Percentiles rank a stretch among this genome's conserved stretches.
Evolutionary conservation across 2,113 vertebrate genomes (phyloP).

Genomic region (Toxotes jaculatrix): DNA sequence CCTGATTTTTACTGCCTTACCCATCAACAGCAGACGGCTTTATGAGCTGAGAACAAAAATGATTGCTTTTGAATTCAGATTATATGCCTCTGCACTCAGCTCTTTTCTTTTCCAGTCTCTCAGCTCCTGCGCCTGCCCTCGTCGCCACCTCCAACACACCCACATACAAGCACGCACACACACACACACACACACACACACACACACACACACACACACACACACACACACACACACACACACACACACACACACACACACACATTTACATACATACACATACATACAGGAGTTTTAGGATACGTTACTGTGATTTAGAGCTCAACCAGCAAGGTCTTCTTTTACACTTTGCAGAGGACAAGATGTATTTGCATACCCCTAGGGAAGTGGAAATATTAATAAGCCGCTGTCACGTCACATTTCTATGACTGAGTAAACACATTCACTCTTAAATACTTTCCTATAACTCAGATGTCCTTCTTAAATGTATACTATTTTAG

Average conservation of each 20-base stretch:
- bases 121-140: slow-evolving; percentile 4
- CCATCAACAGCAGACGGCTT: slow-evolving; percentile 72
- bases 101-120: slow-evolving; percentile 43
- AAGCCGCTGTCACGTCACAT: slow-evolving; percentile 68
- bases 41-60: slow-evolving; percentile 80
- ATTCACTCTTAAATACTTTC: slow-evolving; percentile 38
- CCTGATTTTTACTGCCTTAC: slow-evolving; percentile 66
- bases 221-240: slow-evolving; percentile 3
- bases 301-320: slow-evolving; percentile 65
- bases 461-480: slow-evolving; percentile 21
- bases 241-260: neutral
- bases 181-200: slow-evolving; percentile 17
- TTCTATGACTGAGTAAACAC: slow-evolving; percentile 73
- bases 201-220: neutral
- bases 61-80: slow-evolving; percentile 78
- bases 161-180: neutral
- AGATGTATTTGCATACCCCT: slow-evolving; percentile 72
- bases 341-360: slow-evolving; percentile 73
- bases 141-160: slow-evolving; percentile 29
- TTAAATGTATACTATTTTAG: neutral
- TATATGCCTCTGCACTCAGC: slow-evolving; percentile 59
- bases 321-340: slow-evolving; percentile 54
- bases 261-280: neutral
- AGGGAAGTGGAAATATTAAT: slow-evolving; percentile 77
- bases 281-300: slow-evolving; percentile 26